Percentiles rank a stretch among this genome's conserved stretches.
These are phyloP conservation scores for Microtus richardsoni DNA, from an alignment of 2,113 vertebrate genomes.

Conservation along the genomic window DNA sequence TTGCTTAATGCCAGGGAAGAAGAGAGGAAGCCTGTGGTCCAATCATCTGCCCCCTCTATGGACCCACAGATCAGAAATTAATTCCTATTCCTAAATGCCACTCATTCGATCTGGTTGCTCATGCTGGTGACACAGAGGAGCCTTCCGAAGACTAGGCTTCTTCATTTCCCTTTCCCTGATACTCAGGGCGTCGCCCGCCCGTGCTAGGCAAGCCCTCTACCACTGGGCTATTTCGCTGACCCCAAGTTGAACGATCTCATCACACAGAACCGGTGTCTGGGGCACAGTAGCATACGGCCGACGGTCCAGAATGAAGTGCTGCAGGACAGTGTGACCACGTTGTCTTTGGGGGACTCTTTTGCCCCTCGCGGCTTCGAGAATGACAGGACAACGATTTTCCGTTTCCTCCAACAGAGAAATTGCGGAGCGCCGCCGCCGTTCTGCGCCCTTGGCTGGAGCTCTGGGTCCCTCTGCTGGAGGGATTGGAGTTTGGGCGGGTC, in stretches of 20 bases:
- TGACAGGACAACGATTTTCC: neutral
- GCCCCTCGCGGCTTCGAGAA: too few species aligned
- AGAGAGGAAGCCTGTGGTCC: neutral
- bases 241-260: neutral
- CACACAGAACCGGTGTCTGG: neutral
- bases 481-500: neutral
- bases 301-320: neutral
- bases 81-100: neutral
- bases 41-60: accelerated
- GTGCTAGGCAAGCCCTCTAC: neutral
- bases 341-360: neutral
- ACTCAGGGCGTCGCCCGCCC: neutral
- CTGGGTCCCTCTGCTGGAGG: constrained; percentile 78
- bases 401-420: neutral
- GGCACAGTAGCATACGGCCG: neutral
- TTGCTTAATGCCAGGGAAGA: neutral
- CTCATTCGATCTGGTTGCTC: neutral
- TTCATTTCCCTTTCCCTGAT: neutral
- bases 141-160: neutral
- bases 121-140: neutral
- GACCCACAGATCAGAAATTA: neutral
- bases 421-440: neutral
- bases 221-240: neutral
- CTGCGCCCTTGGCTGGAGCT: neutral
- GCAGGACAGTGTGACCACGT: neutral